Conservation (phyloP, 1,140 invertebrate genomes). For the Eumaeus atala region DNA sequence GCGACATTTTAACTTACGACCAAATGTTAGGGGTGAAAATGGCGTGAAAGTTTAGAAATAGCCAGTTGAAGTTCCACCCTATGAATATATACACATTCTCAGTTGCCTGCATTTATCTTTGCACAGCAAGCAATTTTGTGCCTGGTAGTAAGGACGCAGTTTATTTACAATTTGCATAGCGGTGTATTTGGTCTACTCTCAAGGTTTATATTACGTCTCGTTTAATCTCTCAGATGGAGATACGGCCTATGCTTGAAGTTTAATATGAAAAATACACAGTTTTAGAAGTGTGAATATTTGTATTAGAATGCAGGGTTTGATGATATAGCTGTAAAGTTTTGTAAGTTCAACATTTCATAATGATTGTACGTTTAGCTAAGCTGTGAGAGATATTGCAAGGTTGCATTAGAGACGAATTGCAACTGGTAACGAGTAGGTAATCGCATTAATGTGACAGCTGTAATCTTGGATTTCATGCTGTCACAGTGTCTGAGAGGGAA, state of each 20-base stretch:
- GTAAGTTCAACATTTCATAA: too few relatives aligned
- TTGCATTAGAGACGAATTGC: too few relatives aligned
- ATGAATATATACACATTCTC: conserved; percentile 26
- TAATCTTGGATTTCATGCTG: too few relatives aligned
- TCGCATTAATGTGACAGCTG: too few relatives aligned
- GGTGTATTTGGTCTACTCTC: conserved; percentile 36
- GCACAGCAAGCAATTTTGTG: conserved; percentile 41
- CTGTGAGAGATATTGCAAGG: too few relatives aligned
- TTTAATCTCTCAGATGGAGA: conserved; percentile 23
- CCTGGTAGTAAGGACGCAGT: conserved; percentile 32
- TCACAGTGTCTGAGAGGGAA: too few relatives aligned
- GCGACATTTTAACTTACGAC: background rate
- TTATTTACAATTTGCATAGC: conserved; percentile 44
- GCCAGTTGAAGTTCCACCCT: conserved; percentile 14
- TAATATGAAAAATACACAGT: conserved; percentile 26
- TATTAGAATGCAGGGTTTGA: conserved; percentile 30
- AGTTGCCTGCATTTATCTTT: conserved; percentile 37
- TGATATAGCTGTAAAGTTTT: conserved; percentile 2
- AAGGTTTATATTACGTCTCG: conserved; percentile 31
- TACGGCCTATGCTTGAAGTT: conserved; percentile 31
- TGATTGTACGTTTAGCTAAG: too few relatives aligned
- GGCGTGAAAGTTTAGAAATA: background rate
- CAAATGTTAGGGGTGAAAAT: conserved; percentile 7
- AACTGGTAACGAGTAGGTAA: too few relatives aligned
- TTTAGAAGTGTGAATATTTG: conserved; percentile 28